Evolutionary conservation across 1,140 invertebrate genomes (phyloP), one percentile per base, ranked within the genome.

Genomic region (Hydropsyche tenuis): DNA sequence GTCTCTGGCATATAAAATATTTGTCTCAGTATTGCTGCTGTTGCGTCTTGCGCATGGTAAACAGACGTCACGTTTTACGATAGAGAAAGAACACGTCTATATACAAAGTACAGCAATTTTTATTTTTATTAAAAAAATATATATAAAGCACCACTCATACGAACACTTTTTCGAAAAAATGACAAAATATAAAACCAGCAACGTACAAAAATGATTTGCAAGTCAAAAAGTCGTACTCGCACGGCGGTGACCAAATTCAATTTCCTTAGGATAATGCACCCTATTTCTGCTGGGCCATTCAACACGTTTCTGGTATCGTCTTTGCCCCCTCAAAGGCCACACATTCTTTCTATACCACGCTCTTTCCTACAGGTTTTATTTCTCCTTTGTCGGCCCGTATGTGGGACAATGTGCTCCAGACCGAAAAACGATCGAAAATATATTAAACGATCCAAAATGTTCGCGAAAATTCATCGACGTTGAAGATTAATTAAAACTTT

Each of bases 401-500:
- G 48, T 53, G 48, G n/a, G 16, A 53, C 48, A 53, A 53, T 53
- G 48, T 20, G 48, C 18, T 53, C 18, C 48, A 6, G 16, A 53
- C 48, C 16, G 16, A 53, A 18, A 53, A 53, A 53, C 20, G 20
- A 53, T 53, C 14, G 48, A 53, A 53, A 53, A 53, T 53, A 18
- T 20, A 53, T 16, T 20, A 20, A 53, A 53, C 20, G 48, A 20
- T 18, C 16, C 46, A 6, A 16, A 6, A 18, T 5, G 18, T 53
- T 18, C 9, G 16, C n/a, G 48, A 18, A 18, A 53, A 18, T 53
- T 53, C n/a, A 20, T 9, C 20, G 20, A 53, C 20, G 16, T 53
- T 20, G n/a, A 20, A 53, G 14, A 16, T 53, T 53, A 53, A 53
- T 53, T 20, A 53, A 53, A 53, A 53, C 48, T 53, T 53, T 53